Evolutionary conservation across 2,113 vertebrate species (phyloP).

Genomic region (Lamprotornis superbus): DNA sequence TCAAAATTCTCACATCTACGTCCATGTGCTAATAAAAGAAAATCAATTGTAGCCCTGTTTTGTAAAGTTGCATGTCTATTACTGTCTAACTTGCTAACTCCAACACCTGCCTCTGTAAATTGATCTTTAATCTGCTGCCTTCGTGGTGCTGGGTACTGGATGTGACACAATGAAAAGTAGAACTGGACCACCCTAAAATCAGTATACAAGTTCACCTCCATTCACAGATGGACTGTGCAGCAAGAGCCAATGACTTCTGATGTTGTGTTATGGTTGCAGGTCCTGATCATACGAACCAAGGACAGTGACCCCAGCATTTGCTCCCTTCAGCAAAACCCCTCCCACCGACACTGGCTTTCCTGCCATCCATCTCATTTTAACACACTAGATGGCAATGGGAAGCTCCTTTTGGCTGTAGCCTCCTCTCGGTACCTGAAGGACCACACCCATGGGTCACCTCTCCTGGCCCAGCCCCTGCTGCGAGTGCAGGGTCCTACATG

Average conservation of each 20-base stretch:
- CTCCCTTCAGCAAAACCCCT: background rate
- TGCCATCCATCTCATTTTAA: background rate
- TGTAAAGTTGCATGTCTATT: too few relatives aligned
- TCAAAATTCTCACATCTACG: too few relatives aligned
- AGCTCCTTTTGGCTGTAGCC: background rate
- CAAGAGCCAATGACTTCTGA: background rate
- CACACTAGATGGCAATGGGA: background rate
- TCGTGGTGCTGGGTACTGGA: background rate
- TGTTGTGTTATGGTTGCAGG: background rate
- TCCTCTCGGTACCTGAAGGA: background rate
- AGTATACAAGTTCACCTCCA: background rate
- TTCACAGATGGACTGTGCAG: background rate
- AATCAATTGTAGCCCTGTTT: too few relatives aligned
- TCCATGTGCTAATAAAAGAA: too few relatives aligned
- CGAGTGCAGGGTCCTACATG: accelerated
- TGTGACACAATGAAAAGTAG: background rate
- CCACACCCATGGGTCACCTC: accelerated
- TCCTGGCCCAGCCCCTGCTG: background rate
- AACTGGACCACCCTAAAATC: background rate
- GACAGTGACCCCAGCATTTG: background rate
- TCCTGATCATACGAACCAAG: background rate
- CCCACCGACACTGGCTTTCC: background rate
- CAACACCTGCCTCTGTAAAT: background rate
- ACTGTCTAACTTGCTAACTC: too few relatives aligned
- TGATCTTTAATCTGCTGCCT: background rate